Evolutionary conservation across 2,797 vertebrate species (phyloP).

Genomic region (Momotus momota): DNA sequence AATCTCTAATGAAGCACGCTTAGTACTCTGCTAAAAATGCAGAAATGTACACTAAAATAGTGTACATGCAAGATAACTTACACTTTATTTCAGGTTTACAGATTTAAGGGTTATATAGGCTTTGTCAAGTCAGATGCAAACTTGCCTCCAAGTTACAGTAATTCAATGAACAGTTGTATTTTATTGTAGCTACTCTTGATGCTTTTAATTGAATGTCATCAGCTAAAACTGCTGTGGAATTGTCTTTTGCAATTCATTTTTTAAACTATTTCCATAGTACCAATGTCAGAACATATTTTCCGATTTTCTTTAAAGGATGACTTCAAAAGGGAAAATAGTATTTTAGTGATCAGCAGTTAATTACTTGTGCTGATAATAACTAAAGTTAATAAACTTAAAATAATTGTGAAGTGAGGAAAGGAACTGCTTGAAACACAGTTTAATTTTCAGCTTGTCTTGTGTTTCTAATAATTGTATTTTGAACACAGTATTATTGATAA

Average conservation of each 20-base stretch:
- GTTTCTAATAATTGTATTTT: neutral
- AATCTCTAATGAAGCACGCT: neutral
- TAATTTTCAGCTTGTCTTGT: neutral
- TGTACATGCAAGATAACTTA: neutral
- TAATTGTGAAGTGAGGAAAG: neutral
- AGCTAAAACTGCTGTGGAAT: neutral
- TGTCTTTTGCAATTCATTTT: neutral
- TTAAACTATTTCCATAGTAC: neutral
- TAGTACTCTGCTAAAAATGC: neutral
- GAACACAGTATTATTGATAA: neutral
- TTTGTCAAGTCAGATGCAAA: neutral
- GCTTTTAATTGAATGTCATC: neutral
- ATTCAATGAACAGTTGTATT: neutral
- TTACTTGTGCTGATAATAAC: neutral
- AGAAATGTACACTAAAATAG: neutral
- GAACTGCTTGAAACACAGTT: neutral
- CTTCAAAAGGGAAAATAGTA: neutral
- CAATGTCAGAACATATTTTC: neutral
- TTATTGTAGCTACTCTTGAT: neutral
- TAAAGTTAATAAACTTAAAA: neutral
- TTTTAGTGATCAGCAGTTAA: neutral
- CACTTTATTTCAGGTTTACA: neutral
- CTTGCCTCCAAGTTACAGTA: neutral
- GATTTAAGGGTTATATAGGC: neutral
- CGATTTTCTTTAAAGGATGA: neutral